phyloP scores from a whole-genome alignment of 1,140 invertebrate species.

The Cotesia typhae region DNA sequence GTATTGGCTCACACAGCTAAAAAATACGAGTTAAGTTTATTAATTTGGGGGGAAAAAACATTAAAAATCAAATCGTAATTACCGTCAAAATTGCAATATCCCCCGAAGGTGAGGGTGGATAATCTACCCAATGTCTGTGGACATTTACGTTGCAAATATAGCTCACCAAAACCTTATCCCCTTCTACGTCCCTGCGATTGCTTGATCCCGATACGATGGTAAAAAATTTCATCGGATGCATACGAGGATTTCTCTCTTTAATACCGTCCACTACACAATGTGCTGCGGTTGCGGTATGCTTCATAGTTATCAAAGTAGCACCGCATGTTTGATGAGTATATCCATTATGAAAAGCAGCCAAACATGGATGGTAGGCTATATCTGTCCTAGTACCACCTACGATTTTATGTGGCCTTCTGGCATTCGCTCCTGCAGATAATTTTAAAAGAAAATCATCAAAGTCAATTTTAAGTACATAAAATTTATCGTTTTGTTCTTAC shows the following conservation, averaged over 20 bases:
- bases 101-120: neutral
- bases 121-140: neutral
- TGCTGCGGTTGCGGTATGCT: slow-evolving; percentile 11
- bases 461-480: too few species aligned
- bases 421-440: neutral
- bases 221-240: neutral
- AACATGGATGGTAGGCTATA: neutral
- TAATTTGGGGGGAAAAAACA: neutral
- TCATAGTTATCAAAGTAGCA: slow-evolving; percentile 1
- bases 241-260: slow-evolving; percentile 1
- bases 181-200: neutral
- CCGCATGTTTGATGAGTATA: neutral
- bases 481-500: neutral
- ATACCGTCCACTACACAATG: slow-evolving; percentile 14
- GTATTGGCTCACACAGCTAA: neutral
- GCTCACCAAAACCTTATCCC: neutral
- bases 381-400: neutral
- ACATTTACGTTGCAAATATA: neutral
- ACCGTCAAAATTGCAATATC: slow-evolving; percentile 16
- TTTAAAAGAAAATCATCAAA: neutral
- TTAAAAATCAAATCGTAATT: neutral
- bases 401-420: neutral
- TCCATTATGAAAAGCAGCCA: neutral
- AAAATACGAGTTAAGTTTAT: neutral
- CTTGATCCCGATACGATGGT: neutral